Percentiles rank a stretch among this genome's conserved stretches.
Evolutionary conservation across 2,113 vertebrate species (phyloP).

Genomic region (Esox niger): DNA sequence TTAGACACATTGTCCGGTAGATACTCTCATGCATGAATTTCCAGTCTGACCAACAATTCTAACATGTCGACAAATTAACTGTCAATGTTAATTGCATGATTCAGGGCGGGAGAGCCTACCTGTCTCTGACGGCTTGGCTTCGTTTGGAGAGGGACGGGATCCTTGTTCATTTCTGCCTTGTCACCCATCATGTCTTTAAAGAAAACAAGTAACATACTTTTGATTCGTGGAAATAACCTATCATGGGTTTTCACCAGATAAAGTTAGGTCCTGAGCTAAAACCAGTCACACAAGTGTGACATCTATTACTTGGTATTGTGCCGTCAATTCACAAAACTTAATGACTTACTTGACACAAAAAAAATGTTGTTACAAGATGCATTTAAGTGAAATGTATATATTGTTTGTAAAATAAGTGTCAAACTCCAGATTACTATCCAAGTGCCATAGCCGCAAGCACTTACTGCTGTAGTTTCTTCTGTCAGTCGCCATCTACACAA

Average conservation of each 20-base stretch:
- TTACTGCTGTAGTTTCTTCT: neutral
- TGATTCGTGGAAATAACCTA: no score
- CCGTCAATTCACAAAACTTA: no score
- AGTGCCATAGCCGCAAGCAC: neutral
- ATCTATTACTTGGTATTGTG: no score
- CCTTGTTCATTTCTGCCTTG: neutral
- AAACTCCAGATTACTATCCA: neutral
- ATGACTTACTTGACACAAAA: no score
- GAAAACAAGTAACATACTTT: conserved; percentile 17
- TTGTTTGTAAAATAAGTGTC: neutral
- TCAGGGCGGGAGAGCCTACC: conserved; percentile 41
- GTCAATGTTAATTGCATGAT: neutral
- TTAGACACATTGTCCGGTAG: no score
- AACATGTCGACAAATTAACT: neutral
- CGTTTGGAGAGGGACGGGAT: no score
- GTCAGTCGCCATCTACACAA: no score
- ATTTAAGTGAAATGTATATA: neutral
- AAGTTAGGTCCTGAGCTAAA: no score
- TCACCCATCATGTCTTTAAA: conserved; percentile 40
- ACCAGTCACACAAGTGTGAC: no score
- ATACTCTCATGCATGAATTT: neutral
- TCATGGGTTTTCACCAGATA: no score
- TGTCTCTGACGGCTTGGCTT: conserved; percentile 22
- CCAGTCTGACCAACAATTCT: neutral
- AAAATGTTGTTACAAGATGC: no score